Evolutionary conservation across 2,113 vertebrate genomes (phyloP), one percentile per base, ranked within the genome.

Genomic region (Coregonus clupeaformis): DNA sequence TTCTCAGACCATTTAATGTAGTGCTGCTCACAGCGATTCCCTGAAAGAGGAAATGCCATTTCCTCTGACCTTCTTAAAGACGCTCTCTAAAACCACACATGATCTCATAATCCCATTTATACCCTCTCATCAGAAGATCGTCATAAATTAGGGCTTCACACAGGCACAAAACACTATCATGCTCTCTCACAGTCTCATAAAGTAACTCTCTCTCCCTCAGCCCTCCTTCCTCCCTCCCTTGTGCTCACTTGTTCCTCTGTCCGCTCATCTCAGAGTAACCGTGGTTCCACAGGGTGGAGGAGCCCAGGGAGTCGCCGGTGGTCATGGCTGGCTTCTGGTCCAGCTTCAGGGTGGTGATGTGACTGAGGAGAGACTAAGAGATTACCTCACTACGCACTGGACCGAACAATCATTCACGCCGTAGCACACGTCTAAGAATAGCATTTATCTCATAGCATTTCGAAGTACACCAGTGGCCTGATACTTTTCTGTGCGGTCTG

Each of bases 161-260:
- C 49, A 52, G 13, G 16, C 3, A 52, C 5, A 52, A 52, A 4
- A 52, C 49, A 42, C 36, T 42, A 13, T 52, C 14, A 60, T 11
- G 57, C 18, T 22, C 49, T 18, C 12, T 52, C 49, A 11, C 57
- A 22, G 13, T 9, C 57, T 6, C 57, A 55, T 55, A 60, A 22
- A 60, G 3, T n/a, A 22, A 60, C n/a, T n/a, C 52, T 18, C 57
- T 13, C 59, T 14, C 32, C n/a, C 18, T n/a, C 59, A 18, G 2
- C 29, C 30, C 18, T n/a, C n/a, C 47, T 11, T 5, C 3, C 71
- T n/a, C 16, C 63, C 30, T 22, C 57, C 59, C 77, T 93, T 91
- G 82, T 36, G 49, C 97, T 94, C 88, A 98, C 97, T 98, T 98
- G 86, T 99, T 99, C 76, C 97, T 96, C 86, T 98, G 97, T 20